Conservation (phyloP, 2,888 invertebrate genomes). For the Mesopsocus fuscifrons region DNA sequence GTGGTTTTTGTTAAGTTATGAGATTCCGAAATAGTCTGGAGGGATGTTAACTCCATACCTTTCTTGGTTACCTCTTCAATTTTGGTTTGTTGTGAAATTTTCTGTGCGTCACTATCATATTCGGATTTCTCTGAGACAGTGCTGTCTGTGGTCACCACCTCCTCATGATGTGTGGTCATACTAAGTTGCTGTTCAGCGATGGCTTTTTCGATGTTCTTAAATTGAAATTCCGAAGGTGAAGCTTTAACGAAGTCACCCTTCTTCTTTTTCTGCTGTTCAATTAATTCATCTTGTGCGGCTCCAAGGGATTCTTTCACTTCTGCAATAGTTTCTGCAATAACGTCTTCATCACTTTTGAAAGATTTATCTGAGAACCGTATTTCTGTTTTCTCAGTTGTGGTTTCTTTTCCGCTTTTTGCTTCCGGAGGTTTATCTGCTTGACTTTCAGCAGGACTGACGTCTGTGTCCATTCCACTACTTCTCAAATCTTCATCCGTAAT, state of each 20-base stretch:
- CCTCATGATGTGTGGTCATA: too few species aligned
- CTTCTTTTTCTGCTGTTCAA: conserved; percentile 43
- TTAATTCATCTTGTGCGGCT: conserved; percentile 47
- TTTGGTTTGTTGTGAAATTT: not conserved
- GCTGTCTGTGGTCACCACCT: conserved; percentile 11
- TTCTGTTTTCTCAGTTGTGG: conserved; percentile 20
- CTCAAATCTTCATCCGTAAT: conserved; percentile 45
- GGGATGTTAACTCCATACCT: conserved; percentile 11
- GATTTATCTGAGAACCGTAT: conserved; percentile 13
- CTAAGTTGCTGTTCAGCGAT: conserved; percentile 10
- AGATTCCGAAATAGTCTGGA: conserved; percentile 17
- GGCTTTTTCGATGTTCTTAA: conserved; percentile 29
- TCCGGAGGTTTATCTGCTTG: conserved; percentile 33
- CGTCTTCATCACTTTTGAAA: conserved; percentile 16
- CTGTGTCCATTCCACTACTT: conserved; percentile 47
- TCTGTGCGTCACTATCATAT: not conserved
- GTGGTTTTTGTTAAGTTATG: not conserved
- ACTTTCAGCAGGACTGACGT: conserved; percentile 42
- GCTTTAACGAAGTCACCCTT: conserved; percentile 37
- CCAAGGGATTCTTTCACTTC: conserved; percentile 52
- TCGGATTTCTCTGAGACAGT: conserved; percentile 8
- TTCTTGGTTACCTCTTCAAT: conserved; percentile 2
- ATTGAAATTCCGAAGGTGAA: conserved; percentile 54
- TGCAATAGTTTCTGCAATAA: conserved; percentile 36
- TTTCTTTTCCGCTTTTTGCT: conserved; percentile 31